Percentiles rank a stretch among this genome's conserved stretches.
Evolutionary conservation across 2,113 vertebrate species (phyloP).

Genomic region (Gobiocypris rarus): DNA sequence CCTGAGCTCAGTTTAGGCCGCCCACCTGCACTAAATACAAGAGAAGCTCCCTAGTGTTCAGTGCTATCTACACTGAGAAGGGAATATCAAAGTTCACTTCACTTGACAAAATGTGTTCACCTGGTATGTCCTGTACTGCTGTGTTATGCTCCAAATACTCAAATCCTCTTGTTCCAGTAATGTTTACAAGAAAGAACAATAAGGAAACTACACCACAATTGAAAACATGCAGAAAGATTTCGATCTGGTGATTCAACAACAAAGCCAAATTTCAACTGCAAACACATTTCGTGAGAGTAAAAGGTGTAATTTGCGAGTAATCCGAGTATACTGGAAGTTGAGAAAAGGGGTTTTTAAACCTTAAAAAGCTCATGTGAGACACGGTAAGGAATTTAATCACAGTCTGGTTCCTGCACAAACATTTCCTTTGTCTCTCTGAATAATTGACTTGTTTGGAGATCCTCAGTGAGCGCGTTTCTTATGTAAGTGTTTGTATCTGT

Average conservation of each 20-base stretch:
- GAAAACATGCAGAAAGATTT: background rate
- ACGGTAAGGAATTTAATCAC: background rate
- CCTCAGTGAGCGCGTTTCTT: background rate
- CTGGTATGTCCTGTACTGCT: background rate
- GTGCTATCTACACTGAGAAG: background rate
- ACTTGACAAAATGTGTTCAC: background rate
- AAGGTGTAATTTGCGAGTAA: slow-evolving; percentile 1
- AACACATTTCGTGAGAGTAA: background rate
- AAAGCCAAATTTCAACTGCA: background rate
- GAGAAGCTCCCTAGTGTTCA: background rate
- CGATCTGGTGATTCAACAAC: background rate
- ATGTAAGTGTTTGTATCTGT: background rate
- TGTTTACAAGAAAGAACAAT: background rate
- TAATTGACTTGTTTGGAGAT: slow-evolving; percentile 26
- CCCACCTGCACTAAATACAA: background rate
- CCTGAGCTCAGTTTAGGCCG: background rate
- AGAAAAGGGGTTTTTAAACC: background rate
- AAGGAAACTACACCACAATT: background rate
- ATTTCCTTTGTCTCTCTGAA: slow-evolving; percentile 26
- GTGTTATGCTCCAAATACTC: background rate
- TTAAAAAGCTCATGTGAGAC: background rate
- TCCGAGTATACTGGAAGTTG: background rate
- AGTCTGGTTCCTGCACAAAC: background rate
- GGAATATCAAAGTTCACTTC: background rate
- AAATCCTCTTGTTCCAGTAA: background rate